phyloP scores from a whole-genome alignment of 2,797 vertebrate genomes.

The Dryobates pubescens region DNA sequence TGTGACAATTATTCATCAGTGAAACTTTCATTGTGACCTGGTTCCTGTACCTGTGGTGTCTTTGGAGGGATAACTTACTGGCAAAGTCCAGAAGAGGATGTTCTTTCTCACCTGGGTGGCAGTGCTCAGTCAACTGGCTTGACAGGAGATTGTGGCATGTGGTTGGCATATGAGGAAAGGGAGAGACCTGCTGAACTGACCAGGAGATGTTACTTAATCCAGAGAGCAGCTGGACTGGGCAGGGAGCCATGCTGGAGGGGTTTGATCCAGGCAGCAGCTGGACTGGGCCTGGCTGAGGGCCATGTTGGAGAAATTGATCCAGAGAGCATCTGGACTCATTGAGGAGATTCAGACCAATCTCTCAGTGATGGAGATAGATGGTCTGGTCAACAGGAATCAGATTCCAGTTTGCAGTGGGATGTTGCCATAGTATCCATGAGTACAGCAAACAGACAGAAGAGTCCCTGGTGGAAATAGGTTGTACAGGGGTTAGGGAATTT shows the following conservation, averaged over 20 bases:
- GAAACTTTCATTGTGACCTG: not conserved
- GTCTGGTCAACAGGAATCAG: not conserved
- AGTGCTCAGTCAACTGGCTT: not conserved
- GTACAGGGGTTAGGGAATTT: not conserved
- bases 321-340: slow-evolving; percentile 47
- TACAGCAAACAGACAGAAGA: not conserved
- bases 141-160: not conserved
- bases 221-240: slow-evolving; percentile 44
- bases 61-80: not conserved
- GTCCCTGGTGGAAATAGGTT: not conserved
- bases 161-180: not conserved
- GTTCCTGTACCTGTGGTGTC: not conserved
- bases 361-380: not conserved
- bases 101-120: slow-evolving; percentile 27
- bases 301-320: slow-evolving; percentile 10
- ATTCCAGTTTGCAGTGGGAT: not conserved
- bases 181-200: slow-evolving; percentile 4
- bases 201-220: slow-evolving; percentile 27
- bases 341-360: not conserved
- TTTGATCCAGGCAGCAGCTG: slow-evolving; percentile 58
- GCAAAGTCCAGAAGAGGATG: not conserved
- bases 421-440: not conserved
- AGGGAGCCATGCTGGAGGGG: slow-evolving; percentile 30
- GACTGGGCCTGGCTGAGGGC: slow-evolving; percentile 41
- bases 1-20: not conserved